Evolutionary conservation across 2,888 invertebrate species (phyloP), one percentile per base, ranked within the genome.

Genomic region (Lapara coniferarum): DNA sequence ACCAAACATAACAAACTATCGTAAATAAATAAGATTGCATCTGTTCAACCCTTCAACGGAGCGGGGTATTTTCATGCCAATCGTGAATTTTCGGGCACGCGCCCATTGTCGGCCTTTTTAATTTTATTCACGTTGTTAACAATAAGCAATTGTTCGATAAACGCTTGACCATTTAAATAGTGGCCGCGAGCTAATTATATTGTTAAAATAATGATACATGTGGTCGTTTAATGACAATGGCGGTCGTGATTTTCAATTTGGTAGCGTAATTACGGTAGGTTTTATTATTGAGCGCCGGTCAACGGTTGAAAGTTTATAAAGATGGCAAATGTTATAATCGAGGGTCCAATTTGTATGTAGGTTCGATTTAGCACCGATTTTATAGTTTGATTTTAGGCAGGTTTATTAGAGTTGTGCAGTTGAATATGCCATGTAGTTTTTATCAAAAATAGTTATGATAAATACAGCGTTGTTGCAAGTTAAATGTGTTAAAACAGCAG

Each of bases 121-220:
- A 86, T 84, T 83, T 79, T 73, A 81, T 88, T 85, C 83, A 81
- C 80, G 74, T 80, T 72, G 73, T 72, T 75, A 81, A 91, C 88
- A 91, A 90, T 86, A 71, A 72, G 66, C 81, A 73, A 75, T 79
- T 83, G 85, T 88, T 82, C 79, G 75, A 80, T 80, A 78, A 77
- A 76, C 71, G 77, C 75, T 81, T 89, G 88, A 85, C 89, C 88
- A 86, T 85, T 86, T 87, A 82, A 82, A 83, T 83, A 84, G 85
- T 85, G 82, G 82, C 77, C 81, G 75, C 77, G 79, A 80, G 73
- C 85, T 88, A 90, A 91, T 92, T 91, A 91, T 90, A 89, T 86
- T 77, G 86, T 90, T 91, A 90, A 87, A 85, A 86, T 90, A 89
- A 90, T 89, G 85, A 87, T 83, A 82, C 80, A 85, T 81, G 80